Percentiles rank a stretch among this genome's conserved stretches.
Conservation (phyloP, 2,797 vertebrate genomes). For the Morelia viridis region DNA sequence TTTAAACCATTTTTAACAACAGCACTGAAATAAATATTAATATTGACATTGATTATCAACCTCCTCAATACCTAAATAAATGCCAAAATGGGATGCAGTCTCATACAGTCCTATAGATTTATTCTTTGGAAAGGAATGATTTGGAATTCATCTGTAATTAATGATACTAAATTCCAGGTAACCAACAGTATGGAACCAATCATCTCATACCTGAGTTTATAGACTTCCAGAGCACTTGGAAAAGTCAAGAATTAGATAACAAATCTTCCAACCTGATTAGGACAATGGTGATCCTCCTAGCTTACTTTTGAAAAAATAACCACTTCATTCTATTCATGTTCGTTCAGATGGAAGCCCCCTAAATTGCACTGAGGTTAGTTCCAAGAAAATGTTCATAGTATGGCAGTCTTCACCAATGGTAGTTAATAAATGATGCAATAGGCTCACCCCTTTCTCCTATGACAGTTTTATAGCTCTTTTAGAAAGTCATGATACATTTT, state of each 20-base stretch:
- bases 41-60: background rate
- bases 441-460: too few species aligned
- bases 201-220: conserved; percentile 15
- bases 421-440: too few species aligned
- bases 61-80: background rate
- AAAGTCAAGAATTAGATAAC: accelerated
- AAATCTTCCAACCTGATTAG: background rate
- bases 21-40: background rate
- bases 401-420: too few species aligned
- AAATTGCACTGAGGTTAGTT: too few species aligned
- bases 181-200: conserved; percentile 49
- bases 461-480: too few species aligned
- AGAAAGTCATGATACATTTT: too few species aligned
- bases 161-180: conserved; percentile 48
- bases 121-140: conserved; percentile 48
- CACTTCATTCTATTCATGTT: background rate
- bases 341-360: background rate
- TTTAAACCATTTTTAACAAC: conserved; percentile 2
- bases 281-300: background rate
- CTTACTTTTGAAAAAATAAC: background rate
- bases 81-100: conserved; percentile 20
- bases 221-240: background rate
- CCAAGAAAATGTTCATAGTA: too few species aligned
- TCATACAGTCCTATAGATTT: conserved; percentile 33
- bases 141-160: conserved; percentile 51